Base-by-base conservation (phyloP, 2,888 invertebrate species). In the Nemapogon koenigi region DNA sequence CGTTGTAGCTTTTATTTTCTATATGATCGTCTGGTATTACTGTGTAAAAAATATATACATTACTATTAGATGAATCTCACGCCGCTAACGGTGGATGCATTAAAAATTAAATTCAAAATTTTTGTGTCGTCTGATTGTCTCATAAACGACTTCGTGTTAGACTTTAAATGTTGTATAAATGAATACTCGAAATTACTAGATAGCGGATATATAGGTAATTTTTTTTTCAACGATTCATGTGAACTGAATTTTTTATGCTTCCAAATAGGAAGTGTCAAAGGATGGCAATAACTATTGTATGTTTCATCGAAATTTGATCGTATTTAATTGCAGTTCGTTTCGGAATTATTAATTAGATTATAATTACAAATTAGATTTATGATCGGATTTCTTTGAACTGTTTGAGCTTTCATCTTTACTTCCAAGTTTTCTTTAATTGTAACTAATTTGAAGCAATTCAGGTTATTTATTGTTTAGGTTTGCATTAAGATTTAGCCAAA, bases 21-120 rank as follows among this genome's bases (percentile, higher is more conserved):
- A 71, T 71, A 70, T 60, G 58, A 73, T 64, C 39, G 22, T 41
- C 42, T 39, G 71, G 76, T 76, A 78, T 76, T 76, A 78, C 64
- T 76, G 76, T 63, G 52, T 72, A 61, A 70, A 69, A 70, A 66
- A 56, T 64, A 55, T 61, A 69, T 37, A 35, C 4, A 18, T 13
- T 37, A 37, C 66, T 63, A 60, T 62, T 60, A 67, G 66, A 56
- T 68, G 73, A 73, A 71, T 73, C 72, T 73, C 71, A 59, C 69
- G 72, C 70, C 61, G 59, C 68, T 55, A 62, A 68, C 67, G 62
- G 66, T 68, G 69, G 70, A 73, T 71, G 66, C 66, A 51, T 50
- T 55, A 59, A 62, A 63, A 67, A 64, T 63, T 50, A 59, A 66
- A 62, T 60, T 62, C 61, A 59, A 59, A 60, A 60, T 53, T 53